Evolutionary conservation across 2,797 vertebrate genomes (phyloP), one percentile per base, ranked within the genome.

Genomic region (Sebastes matsubarae): DNA sequence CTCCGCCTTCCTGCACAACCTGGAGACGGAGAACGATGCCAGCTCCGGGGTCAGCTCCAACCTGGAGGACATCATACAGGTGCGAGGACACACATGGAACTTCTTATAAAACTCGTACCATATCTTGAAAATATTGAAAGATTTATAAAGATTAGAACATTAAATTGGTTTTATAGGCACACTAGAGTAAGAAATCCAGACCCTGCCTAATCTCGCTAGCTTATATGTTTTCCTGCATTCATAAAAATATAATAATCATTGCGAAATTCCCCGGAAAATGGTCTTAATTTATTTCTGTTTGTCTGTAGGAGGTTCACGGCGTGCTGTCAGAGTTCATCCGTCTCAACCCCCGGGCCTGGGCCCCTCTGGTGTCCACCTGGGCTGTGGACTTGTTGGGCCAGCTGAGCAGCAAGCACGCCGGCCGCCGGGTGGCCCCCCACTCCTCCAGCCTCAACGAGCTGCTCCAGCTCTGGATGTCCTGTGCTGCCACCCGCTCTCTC

Each of bases 381-480:
- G 97, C 98, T 8, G 97, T 98, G 54, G 98, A 99, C 66, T 90
- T 99, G 29, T 96, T 99, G 91, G 98, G 98, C 1, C 97, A 98
- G 66, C 93, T 99, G 68, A 99, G 98, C 91, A 98, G 97, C 84
- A 98, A 98, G 0, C 97, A 99, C 0, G 97, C 97, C 0, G 96
- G 96, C 0, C 89, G 97, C 3, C 95, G 96, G 11, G 96, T 97
- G 0, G 96, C 98, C 8, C 97, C 98, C 0, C 97, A 96, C 4
- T 95, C 97, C 0, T 96, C 97, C 87, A 96, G 96, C 80, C 96
- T 99, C 1, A 99, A 98, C 1, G 98, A 99, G 82, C 92, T 98
- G 42, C 94, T 99, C 7, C 98, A 98, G 89, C 95, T 99, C 0
- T 99, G 98, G 98, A 99, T 98, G 98, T 95, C 96, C 0, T 99